Evolutionary conservation across 2,888 invertebrate genomes (phyloP), one percentile per base, ranked within the genome.

Genomic region (Arrhopalites spinosus): DNA sequence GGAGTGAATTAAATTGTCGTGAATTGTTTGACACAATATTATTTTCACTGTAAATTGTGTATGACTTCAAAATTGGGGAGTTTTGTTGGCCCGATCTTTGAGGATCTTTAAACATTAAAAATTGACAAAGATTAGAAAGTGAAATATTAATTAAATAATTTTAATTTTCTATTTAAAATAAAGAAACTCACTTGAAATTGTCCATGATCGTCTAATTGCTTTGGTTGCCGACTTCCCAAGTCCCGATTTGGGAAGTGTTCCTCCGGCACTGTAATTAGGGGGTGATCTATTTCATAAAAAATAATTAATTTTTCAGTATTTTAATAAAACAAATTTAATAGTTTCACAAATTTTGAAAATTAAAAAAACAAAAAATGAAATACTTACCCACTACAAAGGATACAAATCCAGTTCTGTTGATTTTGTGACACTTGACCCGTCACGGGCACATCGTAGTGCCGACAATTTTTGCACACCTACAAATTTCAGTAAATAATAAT

Each of bases 1-100:
- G 82, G 25, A 82, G 77, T 56, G 81, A 82, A 77, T 81, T 79
- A 76, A 81, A 82, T 73, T 80, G 81, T 72, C 81, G 74, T 11
- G 45, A 27, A 47, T 56, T 66, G 15, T n/a, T n/a, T n/a, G 36
- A 25, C 29, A 20, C 29, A 20, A 50, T 68, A 27, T 76, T 73
- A 64, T 81, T 81, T 61, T 81, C 81, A 47, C 79, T 78, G 71
- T 81, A 78, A 25, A 79, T 78, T 59, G 80, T 80, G 73, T 81
- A 82, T 43, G 82, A 81, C 77, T 82, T 81, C 61, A 82, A 75
- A 71, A 82, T 78, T 53, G 82, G 82, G 17, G 82, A 81, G 29
- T 76, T 63, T 20, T 64, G 71, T 45, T 61, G 61, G 0, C 59
- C 50, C 20, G 29, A 77, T 69, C 80, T 69, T 59, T 80, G 80